These are phyloP conservation scores for Bombyx mandarina DNA, from an alignment of 1,140 invertebrate species.

Conservation along the genomic window DNA sequence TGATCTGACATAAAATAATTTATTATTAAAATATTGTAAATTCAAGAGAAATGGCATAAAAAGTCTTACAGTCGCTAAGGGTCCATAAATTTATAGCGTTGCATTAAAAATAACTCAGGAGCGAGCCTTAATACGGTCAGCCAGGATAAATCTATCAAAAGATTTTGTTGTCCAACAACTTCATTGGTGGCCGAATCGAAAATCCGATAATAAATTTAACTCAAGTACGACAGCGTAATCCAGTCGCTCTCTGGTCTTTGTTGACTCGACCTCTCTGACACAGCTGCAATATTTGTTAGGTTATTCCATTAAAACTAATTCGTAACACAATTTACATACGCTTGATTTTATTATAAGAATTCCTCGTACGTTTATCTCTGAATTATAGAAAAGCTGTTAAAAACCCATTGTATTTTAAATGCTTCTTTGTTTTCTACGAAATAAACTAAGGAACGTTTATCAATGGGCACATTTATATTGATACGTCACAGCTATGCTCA, in stretches of 20 bases:
- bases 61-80: conserved; percentile 24
- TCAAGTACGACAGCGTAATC: conserved; percentile 69
- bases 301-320: no score
- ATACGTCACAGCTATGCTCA: no score
- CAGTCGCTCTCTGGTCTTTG: conserved; percentile 62
- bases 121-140: conserved; percentile 60
- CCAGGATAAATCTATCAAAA: conserved; percentile 70
- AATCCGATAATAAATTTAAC: conserved; percentile 70
- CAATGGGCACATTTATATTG: no score
- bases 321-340: no score
- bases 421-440: no score
- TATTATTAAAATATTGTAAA: conserved; percentile 2
- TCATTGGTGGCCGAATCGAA: conserved; percentile 70
- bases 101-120: conserved; percentile 58
- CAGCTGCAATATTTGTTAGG: conserved; percentile 29
- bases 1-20: neutral
- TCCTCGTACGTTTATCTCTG: no score
- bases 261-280: conserved; percentile 59
- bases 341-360: no score
- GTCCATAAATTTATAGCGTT: conserved; percentile 56
- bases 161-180: conserved; percentile 70
- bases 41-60: conserved; percentile 26
- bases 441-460: no score
- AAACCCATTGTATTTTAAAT: no score
- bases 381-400: no score